Evolutionary conservation across 2,888 invertebrate species (phyloP).

Genomic region (Drosophila suboccidentalis): DNA sequence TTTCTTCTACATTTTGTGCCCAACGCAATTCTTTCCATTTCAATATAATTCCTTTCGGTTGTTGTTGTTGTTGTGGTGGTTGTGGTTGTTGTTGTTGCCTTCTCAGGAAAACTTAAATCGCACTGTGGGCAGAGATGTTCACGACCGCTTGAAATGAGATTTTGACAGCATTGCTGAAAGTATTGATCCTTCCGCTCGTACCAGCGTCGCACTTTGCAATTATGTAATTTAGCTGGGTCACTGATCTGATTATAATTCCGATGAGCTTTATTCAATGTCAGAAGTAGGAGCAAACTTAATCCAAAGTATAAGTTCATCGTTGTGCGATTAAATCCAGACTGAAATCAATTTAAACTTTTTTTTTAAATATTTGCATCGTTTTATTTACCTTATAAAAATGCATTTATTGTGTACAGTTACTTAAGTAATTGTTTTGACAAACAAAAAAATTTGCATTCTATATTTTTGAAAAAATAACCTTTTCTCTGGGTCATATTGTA

Average conservation of each 20-base stretch:
- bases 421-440: too few relatives aligned
- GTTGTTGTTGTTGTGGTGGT: too few relatives aligned
- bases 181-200: background rate
- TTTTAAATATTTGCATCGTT: too few relatives aligned
- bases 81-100: background rate
- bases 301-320: background rate
- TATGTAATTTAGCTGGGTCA: too few relatives aligned
- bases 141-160: background rate
- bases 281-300: background rate
- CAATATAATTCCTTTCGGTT: too few relatives aligned
- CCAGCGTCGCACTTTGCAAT: background rate
- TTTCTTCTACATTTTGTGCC: too few relatives aligned
- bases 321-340: background rate
- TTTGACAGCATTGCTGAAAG: background rate
- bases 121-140: background rate
- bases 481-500: too few relatives aligned
- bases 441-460: too few relatives aligned
- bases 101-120: background rate
- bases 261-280: background rate
- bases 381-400: too few relatives aligned
- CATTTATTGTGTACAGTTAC: too few relatives aligned
- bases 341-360: background rate
- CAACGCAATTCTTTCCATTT: too few relatives aligned
- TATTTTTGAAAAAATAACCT: too few relatives aligned
- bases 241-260: background rate